phyloP scores from a whole-genome alignment of 2,888 invertebrate genomes.

The Lycocerus yunnanus region DNA sequence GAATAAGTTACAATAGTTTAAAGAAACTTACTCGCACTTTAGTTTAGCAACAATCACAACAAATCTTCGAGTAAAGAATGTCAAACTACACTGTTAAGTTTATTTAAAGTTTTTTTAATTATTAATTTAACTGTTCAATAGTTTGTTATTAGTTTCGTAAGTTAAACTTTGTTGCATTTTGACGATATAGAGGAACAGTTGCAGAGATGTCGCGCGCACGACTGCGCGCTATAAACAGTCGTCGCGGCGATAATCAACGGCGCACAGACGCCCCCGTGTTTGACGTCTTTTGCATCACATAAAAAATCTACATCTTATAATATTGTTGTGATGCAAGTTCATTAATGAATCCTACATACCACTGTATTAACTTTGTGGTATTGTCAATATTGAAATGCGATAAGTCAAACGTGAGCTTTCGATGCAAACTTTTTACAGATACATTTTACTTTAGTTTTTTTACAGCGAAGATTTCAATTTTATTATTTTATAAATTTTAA shows the following conservation, averaged over 20 bases:
- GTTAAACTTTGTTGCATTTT: constrained; percentile 12
- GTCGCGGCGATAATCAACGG: constrained; percentile 29
- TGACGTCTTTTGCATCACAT: constrained; percentile 24
- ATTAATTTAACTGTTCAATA: not conserved
- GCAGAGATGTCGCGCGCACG: constrained; percentile 20
- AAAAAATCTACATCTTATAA: not conserved
- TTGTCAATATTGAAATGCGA: not conserved
- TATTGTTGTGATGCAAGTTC: not conserved
- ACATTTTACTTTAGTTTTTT: too few relatives aligned
- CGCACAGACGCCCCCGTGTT: constrained; percentile 26
- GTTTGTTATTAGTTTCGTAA: constrained; percentile 11
- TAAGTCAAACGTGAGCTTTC: not conserved
- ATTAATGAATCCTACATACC: not conserved
- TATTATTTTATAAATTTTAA: too few relatives aligned
- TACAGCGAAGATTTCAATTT: too few relatives aligned
- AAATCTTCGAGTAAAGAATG: not conserved
- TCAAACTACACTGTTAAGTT: not conserved
- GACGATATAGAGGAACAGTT: constrained; percentile 19
- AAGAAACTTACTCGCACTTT: not conserved
- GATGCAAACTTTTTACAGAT: not conserved
- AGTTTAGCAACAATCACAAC: not conserved
- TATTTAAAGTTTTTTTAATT: not conserved
- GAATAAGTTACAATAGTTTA: not conserved
- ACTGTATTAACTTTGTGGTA: not conserved
- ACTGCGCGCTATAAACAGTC: constrained; percentile 21